A percentile compares a stretch with the other conserved stretches of the same genome.
phyloP scores from a whole-genome alignment of 2,113 vertebrate species.

The Platichthys flesus region DNA sequence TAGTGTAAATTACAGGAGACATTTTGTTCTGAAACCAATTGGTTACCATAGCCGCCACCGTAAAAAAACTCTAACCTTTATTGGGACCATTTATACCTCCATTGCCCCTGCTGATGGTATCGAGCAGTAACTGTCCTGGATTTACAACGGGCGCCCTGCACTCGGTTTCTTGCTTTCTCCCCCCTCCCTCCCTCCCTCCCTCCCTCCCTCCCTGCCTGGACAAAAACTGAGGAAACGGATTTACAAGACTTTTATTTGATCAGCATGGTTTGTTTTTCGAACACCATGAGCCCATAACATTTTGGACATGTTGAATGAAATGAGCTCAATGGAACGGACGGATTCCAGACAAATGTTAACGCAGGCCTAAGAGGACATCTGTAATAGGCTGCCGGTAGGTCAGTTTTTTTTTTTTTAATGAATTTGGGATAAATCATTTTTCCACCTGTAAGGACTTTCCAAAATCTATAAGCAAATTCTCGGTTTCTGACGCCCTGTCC shows the following conservation, averaged over 20 bases:
- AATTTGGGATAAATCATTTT: too few species aligned
- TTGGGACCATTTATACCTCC: conserved; percentile 74
- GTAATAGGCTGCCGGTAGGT: neutral
- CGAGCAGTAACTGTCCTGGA: conserved; percentile 76
- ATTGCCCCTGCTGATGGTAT: conserved; percentile 75
- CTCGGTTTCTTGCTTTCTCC: too few species aligned
- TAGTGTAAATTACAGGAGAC: conserved; percentile 20
- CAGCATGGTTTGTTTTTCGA: conserved; percentile 48
- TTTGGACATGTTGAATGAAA: conserved; percentile 18
- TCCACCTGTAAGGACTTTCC: too few species aligned
- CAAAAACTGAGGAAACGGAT: conserved; percentile 32
- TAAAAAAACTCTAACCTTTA: conserved; percentile 74
- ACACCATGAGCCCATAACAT: conserved; percentile 10
- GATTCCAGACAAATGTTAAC: too few species aligned
- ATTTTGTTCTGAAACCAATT: conserved; percentile 46
- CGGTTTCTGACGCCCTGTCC: too few species aligned
- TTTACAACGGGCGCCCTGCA: conserved; percentile 61
- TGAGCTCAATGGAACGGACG: neutral
- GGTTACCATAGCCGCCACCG: conserved; percentile 58
- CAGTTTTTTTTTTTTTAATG: neutral
- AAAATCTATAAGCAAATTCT: too few species aligned
- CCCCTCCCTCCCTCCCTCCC: neutral
- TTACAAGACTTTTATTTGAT: conserved; percentile 60
- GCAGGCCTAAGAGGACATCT: neutral
- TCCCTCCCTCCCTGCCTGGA: neutral